phyloP scores from a whole-genome alignment of 35 echinoderm and acorn worm genomes.

The Hemicentrotus pulcherrimus region DNA sequence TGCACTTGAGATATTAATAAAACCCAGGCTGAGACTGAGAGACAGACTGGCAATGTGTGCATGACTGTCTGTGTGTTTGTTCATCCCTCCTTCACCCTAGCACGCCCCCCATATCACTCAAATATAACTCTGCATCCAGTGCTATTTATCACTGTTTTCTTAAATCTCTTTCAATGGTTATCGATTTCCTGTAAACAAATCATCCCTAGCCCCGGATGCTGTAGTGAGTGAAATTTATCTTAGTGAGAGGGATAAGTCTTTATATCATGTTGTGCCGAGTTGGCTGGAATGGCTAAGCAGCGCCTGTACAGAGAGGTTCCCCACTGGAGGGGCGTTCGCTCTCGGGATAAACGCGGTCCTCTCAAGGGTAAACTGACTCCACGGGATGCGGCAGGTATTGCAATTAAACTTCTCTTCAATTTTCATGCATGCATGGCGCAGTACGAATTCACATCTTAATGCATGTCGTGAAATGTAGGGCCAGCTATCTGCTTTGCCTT shows the following conservation, averaged over 20 bases:
- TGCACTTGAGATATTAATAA: background rate
- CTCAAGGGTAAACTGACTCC: background rate
- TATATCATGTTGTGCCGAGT: background rate
- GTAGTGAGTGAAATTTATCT: background rate
- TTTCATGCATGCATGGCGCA: constrained; percentile 2
- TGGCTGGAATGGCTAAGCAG: constrained; percentile 46
- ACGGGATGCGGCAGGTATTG: constrained; percentile 33
- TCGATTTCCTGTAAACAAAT: constrained; percentile 29
- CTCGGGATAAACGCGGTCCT: background rate
- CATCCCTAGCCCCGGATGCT: background rate
- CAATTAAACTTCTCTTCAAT: constrained; percentile 6
- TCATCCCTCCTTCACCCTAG: background rate
- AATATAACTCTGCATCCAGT: background rate
- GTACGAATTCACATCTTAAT: background rate
- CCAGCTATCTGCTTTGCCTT: too few species aligned
- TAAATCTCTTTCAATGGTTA: constrained; percentile 27
- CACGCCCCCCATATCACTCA: background rate
- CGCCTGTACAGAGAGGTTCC: constrained; percentile 45
- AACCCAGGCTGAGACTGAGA: background rate
- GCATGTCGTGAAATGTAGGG: background rate
- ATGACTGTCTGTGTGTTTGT: background rate
- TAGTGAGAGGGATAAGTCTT: background rate
- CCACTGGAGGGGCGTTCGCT: constrained; percentile 40
- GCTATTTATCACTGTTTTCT: background rate
- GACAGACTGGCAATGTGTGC: constrained; percentile 19